These are phyloP conservation scores for Venturia canescens DNA, from an alignment of 1,140 invertebrate genomes.

Conservation along the genomic window DNA sequence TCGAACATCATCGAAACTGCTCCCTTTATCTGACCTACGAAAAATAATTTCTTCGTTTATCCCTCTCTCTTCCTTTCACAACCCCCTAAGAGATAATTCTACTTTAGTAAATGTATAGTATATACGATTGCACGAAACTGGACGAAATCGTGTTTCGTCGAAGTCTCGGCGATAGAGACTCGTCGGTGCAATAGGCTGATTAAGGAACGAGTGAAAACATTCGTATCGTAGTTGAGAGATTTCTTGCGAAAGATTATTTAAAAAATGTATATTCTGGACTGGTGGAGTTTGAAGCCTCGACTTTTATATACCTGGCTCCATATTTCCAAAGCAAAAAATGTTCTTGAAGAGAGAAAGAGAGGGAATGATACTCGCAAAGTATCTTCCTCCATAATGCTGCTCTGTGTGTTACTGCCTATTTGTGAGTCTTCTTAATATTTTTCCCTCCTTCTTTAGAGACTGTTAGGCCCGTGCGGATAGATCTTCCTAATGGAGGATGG, in stretches of 20 bases:
- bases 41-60: background rate
- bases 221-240: background rate
- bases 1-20: background rate
- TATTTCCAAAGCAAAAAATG: constrained; percentile 34
- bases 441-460: constrained; percentile 23
- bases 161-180: background rate
- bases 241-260: background rate
- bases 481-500: constrained; percentile 68
- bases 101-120: background rate
- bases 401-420: constrained; percentile 20
- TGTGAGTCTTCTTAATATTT: constrained; percentile 23
- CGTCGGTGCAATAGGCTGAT: background rate
- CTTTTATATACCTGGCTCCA: constrained; percentile 5
- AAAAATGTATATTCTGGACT: background rate
- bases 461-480: constrained; percentile 52
- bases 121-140: background rate
- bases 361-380: constrained; percentile 22
- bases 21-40: background rate
- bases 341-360: background rate
- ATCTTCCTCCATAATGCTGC: background rate
- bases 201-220: constrained; percentile 26
- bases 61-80: background rate
- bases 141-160: background rate
- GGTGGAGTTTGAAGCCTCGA: background rate
- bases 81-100: background rate